Percentiles rank a stretch among this genome's conserved stretches.
These are phyloP conservation scores for Microchrysa polita DNA, from an alignment of 2,888 invertebrate genomes.

Conservation along the genomic window DNA sequence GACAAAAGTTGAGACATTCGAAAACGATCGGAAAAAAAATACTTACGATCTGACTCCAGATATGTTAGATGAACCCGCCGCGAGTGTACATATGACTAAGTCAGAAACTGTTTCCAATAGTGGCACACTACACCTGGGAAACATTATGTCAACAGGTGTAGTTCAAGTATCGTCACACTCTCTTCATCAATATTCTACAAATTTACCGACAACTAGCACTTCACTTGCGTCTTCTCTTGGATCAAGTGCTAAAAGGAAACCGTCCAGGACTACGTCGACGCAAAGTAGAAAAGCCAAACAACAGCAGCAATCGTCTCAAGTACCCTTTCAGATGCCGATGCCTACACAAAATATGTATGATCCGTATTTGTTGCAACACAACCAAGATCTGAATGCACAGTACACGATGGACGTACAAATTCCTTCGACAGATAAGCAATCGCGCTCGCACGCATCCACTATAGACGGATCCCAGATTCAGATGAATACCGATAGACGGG, in stretches of 20 bases:
- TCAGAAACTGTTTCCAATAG: not conserved
- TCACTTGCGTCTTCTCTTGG: no score
- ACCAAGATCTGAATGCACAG: not conserved
- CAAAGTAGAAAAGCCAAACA: conserved; percentile 10
- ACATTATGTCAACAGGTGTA: no score
- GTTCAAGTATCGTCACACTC: no score
- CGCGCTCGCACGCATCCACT: not conserved
- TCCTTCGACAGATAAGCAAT: conserved; percentile 5
- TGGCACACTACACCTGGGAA: not conserved
- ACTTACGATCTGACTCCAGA: no score
- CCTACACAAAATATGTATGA: conserved; percentile 6
- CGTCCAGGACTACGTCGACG: not conserved
- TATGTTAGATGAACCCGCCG: no score
- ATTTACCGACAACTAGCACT: no score
- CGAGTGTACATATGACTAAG: not conserved
- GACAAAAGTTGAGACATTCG: no score
- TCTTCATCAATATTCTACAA: no score
- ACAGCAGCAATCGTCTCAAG: not conserved
- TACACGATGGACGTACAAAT: not conserved
- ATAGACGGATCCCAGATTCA: not conserved
- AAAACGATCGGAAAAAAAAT: no score
- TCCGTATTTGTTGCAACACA: conserved; percentile 4
- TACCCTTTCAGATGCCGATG: not conserved
- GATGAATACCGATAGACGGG: not conserved
- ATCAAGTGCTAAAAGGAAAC: conserved; percentile 19